Conservation (phyloP, 1,140 invertebrate species). For the Apis cerana region DNA sequence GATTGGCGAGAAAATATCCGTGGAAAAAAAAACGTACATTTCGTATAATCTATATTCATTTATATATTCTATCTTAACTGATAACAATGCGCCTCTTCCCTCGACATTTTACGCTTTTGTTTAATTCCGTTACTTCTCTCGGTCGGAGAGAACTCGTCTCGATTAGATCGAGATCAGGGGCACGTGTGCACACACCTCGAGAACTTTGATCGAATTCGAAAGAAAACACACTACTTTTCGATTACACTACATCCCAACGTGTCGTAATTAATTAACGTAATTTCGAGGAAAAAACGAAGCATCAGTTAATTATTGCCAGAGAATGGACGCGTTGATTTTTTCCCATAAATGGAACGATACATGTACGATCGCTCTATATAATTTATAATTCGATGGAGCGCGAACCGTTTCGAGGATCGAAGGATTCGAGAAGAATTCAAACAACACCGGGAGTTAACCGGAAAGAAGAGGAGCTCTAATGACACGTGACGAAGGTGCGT, state of each 20-base stretch:
- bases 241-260: neutral
- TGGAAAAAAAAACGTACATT: neutral
- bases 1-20: neutral
- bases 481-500: conserved; percentile 36
- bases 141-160: neutral
- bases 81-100: neutral
- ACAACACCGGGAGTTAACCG: neutral
- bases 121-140: neutral
- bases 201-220: neutral
- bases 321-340: neutral
- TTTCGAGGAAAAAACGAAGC: neutral
- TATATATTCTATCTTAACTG: neutral
- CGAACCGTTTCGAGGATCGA: neutral
- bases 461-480: neutral
- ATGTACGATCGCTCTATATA: too few relatives aligned
- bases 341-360: neutral
- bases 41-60: conserved; percentile 5
- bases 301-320: neutral
- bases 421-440: neutral
- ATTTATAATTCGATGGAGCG: neutral
- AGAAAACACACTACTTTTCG: neutral
- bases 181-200: neutral
- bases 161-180: neutral
- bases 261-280: too few relatives aligned
- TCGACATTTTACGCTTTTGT: neutral